Percentiles rank a stretch among this genome's conserved stretches.
Evolutionary conservation across 2,113 vertebrate species (phyloP).

Genomic region (Pycnonotus jocosus): DNA sequence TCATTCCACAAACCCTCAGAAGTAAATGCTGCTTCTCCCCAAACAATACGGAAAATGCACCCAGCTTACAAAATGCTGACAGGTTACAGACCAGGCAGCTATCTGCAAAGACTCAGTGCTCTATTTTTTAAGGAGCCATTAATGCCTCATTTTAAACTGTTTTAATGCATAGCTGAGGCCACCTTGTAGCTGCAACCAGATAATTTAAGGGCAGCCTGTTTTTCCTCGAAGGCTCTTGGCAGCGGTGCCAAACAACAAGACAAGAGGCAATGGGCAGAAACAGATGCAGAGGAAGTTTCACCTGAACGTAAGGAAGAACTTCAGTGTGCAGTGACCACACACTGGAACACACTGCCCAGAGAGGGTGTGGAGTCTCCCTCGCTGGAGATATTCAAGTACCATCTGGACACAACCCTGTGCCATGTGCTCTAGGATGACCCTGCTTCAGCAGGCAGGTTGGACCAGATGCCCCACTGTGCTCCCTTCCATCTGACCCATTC

Average conservation of each 20-base stretch:
- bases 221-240: neutral
- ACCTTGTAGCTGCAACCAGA: neutral
- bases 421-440: neutral
- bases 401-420: neutral
- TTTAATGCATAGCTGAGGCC: neutral
- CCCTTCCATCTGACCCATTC: neutral
- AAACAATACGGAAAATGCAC: neutral
- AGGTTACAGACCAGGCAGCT: neutral
- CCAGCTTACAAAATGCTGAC: neutral
- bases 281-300: neutral
- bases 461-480: neutral
- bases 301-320: neutral
- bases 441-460: neutral
- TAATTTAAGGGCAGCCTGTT: neutral
- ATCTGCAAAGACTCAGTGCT: neutral
- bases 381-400: neutral
- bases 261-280: neutral
- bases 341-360: neutral
- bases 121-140: neutral
- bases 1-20: neutral
- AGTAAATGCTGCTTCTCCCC: neutral
- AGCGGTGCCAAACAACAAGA: neutral
- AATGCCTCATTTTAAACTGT: neutral
- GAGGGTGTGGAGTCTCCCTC: neutral
- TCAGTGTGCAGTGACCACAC: neutral